Evolutionary conservation across 2,797 vertebrate genomes (phyloP).

Genomic region (Crax fasciolata): DNA sequence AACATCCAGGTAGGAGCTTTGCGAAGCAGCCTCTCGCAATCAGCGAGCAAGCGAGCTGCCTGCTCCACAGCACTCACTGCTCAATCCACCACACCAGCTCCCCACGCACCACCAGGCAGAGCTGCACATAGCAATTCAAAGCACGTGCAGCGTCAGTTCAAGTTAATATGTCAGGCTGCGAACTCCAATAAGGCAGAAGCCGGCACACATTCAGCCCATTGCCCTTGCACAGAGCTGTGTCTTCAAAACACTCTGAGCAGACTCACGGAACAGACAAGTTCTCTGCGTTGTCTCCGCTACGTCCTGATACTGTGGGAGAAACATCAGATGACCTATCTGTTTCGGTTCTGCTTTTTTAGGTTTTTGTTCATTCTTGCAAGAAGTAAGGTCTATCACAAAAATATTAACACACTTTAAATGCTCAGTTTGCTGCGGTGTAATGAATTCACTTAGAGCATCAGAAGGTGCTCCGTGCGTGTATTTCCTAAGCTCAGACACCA

Average conservation of each 20-base stretch:
- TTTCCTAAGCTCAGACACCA: background rate
- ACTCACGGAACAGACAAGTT: background rate
- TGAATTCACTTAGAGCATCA: background rate
- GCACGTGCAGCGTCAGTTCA: background rate
- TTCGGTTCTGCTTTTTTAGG: background rate
- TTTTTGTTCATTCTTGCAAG: background rate
- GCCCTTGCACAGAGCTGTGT: background rate
- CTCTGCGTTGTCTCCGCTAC: background rate
- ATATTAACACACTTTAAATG: background rate
- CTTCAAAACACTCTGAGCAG: background rate
- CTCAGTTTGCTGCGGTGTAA: background rate
- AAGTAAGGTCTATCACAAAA: background rate
- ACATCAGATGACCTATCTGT: background rate
- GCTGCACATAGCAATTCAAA: background rate
- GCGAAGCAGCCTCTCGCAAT: background rate
- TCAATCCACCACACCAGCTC: background rate
- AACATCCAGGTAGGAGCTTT: background rate
- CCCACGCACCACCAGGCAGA: background rate
- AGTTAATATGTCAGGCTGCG: background rate
- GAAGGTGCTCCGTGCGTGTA: background rate
- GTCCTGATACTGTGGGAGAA: background rate
- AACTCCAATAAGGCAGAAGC: background rate
- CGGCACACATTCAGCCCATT: background rate
- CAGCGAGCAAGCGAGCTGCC: background rate
- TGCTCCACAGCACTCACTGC: background rate